These are phyloP conservation scores for Prunella fulvescens DNA, from an alignment of 2,113 vertebrate species.

Conservation along the genomic window DNA sequence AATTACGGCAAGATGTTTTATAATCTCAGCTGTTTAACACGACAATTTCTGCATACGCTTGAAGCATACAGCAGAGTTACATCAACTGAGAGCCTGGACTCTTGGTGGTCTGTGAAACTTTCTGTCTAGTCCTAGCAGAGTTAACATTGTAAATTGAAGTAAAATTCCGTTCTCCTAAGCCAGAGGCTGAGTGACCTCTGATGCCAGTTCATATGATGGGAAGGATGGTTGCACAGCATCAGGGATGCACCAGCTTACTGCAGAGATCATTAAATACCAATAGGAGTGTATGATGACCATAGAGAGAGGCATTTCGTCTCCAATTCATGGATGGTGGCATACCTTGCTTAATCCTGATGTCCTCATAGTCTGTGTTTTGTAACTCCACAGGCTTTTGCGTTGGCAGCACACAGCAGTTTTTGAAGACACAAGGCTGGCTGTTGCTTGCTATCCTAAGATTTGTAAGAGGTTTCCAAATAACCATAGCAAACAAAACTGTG, in stretches of 20 bases:
- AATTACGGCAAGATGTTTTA: neutral
- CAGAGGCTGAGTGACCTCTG: fast-evolving
- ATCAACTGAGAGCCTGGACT: neutral
- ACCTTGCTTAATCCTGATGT: neutral
- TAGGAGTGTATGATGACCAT: neutral
- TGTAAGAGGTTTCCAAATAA: slow-evolving; percentile 5
- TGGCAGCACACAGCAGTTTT: neutral
- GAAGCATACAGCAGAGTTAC: neutral
- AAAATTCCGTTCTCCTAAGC: neutral
- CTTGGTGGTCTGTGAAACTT: neutral
- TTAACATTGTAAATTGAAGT: neutral
- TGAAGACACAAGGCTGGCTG: neutral
- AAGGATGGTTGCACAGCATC: neutral
- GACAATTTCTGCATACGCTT: neutral
- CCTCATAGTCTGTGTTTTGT: neutral
- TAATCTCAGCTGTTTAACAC: neutral
- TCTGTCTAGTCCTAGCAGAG: neutral
- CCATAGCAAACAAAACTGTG: slow-evolving; percentile 35
- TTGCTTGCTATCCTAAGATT: neutral
- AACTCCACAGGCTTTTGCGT: neutral
- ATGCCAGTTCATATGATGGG: neutral
- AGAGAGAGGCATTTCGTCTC: neutral
- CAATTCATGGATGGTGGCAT: neutral
- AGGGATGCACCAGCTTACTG: neutral
- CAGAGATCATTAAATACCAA: neutral